A percentile compares a stretch with the other conserved stretches of the same genome.
These are phyloP conservation scores for Anabas testudineus DNA, from an alignment of 2,797 vertebrate genomes.

Conservation along the genomic window DNA sequence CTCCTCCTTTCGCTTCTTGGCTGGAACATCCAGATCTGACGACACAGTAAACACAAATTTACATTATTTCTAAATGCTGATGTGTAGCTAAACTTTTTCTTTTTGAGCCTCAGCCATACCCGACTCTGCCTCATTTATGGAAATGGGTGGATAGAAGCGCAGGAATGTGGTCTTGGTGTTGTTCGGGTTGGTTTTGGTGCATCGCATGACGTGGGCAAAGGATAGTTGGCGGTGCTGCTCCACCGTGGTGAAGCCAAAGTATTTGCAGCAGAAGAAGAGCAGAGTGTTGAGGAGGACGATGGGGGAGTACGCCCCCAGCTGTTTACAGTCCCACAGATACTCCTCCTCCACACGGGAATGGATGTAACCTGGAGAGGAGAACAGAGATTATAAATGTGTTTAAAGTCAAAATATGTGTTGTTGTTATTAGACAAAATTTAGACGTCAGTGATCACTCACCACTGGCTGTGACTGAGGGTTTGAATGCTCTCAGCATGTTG, in stretches of 20 bases:
- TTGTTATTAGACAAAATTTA: background rate
- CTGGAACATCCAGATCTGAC: slow-evolving; percentile 78
- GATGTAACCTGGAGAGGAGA: slow-evolving; percentile 86
- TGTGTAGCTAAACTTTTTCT: background rate
- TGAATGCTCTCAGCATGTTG: slow-evolving; percentile 91
- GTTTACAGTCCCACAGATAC: slow-evolving; percentile 97
- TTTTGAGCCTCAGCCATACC: slow-evolving; percentile 30
- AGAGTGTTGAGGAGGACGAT: slow-evolving; percentile 98
- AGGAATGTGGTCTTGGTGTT: slow-evolving; percentile 93
- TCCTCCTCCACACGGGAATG: slow-evolving; percentile 97
- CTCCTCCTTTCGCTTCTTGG: slow-evolving; percentile 90
- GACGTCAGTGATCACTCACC: slow-evolving; percentile 82
- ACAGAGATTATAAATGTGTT: background rate
- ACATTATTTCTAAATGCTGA: background rate
- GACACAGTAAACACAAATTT: slow-evolving; percentile 8
- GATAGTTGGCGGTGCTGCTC: slow-evolving; percentile 95
- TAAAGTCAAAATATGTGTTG: accelerated
- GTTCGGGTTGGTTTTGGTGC: slow-evolving; percentile 89
- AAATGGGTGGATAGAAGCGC: slow-evolving; percentile 93
- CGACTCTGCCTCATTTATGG: slow-evolving; percentile 79
- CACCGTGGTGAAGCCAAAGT: slow-evolving; percentile 93
- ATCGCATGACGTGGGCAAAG: slow-evolving; percentile 96
- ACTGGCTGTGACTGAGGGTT: slow-evolving; percentile 90
- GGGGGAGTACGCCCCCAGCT: slow-evolving; percentile 96
- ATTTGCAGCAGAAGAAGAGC: slow-evolving; percentile 98